phyloP scores from a whole-genome alignment of 2,888 invertebrate genomes.

The Ophioninae sp. region DNA sequence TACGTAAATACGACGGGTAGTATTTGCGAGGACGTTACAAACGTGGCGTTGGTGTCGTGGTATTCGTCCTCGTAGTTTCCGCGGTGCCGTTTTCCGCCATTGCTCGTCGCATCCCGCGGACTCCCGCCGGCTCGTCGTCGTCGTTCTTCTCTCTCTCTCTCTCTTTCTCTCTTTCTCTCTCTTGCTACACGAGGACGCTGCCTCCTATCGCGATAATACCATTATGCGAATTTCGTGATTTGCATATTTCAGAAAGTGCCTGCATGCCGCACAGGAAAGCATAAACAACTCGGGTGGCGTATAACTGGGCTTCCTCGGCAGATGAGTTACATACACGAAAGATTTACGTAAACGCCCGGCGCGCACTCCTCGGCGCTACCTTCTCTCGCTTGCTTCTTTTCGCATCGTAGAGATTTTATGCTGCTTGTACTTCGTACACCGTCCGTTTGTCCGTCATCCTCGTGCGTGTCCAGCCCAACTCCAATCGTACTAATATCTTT shows the following conservation, averaged over 20 bases:
- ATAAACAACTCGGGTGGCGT: constrained; percentile 78
- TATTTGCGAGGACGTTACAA: constrained; percentile 39
- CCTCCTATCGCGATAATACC: constrained; percentile 77
- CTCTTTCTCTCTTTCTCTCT: constrained; percentile 44
- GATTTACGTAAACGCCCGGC: constrained; percentile 77
- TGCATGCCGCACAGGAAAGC: constrained; percentile 77
- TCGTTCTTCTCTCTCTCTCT: constrained; percentile 16
- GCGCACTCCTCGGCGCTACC: constrained; percentile 60
- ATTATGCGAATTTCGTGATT: constrained; percentile 80
- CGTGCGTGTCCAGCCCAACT: not conserved
- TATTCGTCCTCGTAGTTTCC: constrained; percentile 32
- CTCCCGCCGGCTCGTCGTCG: constrained; percentile 5
- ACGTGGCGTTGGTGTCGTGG: constrained; percentile 37
- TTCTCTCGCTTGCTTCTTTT: constrained; percentile 41
- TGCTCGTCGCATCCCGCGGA: constrained; percentile 32
- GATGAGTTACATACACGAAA: constrained; percentile 79
- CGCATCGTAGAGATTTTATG: constrained; percentile 38
- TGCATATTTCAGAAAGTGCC: constrained; percentile 80
- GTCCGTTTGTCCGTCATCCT: not conserved
- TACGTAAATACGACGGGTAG: constrained; percentile 25
- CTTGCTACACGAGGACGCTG: constrained; percentile 56
- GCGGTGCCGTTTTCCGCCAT: constrained; percentile 42
- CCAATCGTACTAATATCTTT: not conserved
- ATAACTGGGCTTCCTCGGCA: constrained; percentile 76
- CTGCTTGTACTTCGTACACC: constrained; percentile 12